A percentile compares a stretch with the other conserved stretches of the same genome.
These are phyloP conservation scores for Poecilobothrus nobilitatus DNA, from an alignment of 2,888 invertebrate genomes.

Conservation along the genomic window DNA sequence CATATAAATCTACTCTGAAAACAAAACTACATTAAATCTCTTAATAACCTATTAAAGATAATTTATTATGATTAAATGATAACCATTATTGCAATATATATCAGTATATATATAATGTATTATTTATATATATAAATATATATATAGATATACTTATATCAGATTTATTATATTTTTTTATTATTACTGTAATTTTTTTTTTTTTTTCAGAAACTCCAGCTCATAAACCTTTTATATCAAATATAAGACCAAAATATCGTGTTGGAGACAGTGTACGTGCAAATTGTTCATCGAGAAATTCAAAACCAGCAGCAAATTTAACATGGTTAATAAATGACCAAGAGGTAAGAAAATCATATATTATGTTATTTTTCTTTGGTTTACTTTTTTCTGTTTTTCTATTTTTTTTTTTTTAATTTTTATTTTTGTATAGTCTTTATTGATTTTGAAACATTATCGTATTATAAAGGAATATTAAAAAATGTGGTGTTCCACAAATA, in stretches of 20 bases:
- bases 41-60: constrained; percentile 4
- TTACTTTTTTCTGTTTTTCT: no score
- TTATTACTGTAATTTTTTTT: constrained; percentile 2
- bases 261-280: constrained; percentile 48
- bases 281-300: constrained; percentile 49
- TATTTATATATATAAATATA: neutral
- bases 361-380: neutral
- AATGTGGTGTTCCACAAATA: no score
- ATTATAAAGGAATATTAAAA: no score
- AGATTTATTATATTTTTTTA: neutral
- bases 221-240: constrained; percentile 47
- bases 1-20: neutral
- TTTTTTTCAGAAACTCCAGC: constrained; percentile 44
- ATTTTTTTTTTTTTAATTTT: no score
- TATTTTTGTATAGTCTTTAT: no score
- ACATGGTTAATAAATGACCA: constrained; percentile 52
- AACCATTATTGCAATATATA: neutral
- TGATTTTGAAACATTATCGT: no score
- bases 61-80: constrained; percentile 6
- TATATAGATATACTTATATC: neutral
- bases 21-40: constrained; percentile 3
- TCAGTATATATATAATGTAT: neutral
- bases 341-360: neutral
- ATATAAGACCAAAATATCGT: constrained; percentile 48
- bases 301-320: constrained; percentile 50